Evolutionary conservation across 2,113 vertebrate species (phyloP), one percentile per base, ranked within the genome.

Genomic region (Chroicocephalus ridibundus): DNA sequence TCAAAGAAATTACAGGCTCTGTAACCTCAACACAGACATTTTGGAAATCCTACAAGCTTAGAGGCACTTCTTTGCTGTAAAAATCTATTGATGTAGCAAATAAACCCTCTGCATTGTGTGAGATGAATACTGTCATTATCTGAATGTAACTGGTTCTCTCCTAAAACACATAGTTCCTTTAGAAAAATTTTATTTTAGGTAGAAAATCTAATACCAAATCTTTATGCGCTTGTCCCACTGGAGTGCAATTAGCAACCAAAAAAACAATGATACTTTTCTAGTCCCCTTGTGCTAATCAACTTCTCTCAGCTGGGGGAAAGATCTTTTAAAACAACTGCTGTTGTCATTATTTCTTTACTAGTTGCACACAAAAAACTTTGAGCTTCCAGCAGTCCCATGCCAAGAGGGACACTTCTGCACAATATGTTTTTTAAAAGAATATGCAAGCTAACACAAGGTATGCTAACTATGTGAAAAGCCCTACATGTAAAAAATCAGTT

Each of bases 1-100:
- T 87, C 85, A 95, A 95, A 96, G 76, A 64, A 86, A 82, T 82
- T 64, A 95, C 49, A 86, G 70, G 38, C 60, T 92, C 79, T 86
- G 58, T 44, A 94, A 74, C 52, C 51, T 83, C 40, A 93, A 47
- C 71, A 88, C 9, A 81, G 72, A 58, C n/a, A 77, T 70, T 93
- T 70, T 96, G 10, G 3, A 96, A 96, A 96, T 94, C 36, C 76
- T 61, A 40, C 22, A 71, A 82, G 70, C 66, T 93, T 93, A 57
- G 58, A 87, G 86, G 49, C 29, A 22, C 51, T 78, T 96, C 65
- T 93, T 95, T 91, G 69, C 36, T 66, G 49, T 76, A 82, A 94
- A 87, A 96, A 85, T 82, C 40, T 83, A 92, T 65, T 85, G 76
- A 82, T 62, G 71, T 21, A 86, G 46, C 55, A 94, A 97, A 80